A percentile compares a stretch with the other conserved stretches of the same genome.
Conservation (phyloP, 2,797 vertebrate genomes). For the Mormyrops attenuatus region DNA sequence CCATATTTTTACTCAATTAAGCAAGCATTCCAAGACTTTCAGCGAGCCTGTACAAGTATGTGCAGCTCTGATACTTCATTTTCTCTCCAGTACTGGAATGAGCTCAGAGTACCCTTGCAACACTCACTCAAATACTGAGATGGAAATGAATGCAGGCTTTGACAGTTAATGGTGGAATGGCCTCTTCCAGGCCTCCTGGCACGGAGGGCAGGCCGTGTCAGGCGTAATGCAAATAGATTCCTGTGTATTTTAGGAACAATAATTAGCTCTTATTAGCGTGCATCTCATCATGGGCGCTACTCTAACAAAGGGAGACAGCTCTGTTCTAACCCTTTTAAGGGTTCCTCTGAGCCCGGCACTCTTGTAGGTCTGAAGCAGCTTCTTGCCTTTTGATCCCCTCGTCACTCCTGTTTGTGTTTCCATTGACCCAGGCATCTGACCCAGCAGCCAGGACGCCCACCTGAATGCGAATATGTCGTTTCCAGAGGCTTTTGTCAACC, state of each 20-base stretch:
- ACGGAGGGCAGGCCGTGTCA: background rate
- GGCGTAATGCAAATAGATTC: slow-evolving; percentile 14
- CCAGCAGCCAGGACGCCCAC: background rate
- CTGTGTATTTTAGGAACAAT: slow-evolving; percentile 1
- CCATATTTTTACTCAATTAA: background rate
- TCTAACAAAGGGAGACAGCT: background rate
- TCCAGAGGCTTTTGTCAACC: background rate
- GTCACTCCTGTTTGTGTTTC: background rate
- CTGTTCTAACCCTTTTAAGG: slow-evolving; percentile 14
- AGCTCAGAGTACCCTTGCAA: background rate
- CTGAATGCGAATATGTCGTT: background rate
- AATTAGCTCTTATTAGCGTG: slow-evolving; percentile 18
- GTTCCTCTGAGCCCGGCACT: background rate
- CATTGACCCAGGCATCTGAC: background rate
- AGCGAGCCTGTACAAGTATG: background rate
- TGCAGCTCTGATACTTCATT: slow-evolving; percentile 21
- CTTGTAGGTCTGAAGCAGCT: background rate
- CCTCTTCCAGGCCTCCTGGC: background rate
- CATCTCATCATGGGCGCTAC: background rate
- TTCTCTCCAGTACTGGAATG: background rate
- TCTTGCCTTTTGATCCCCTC: background rate
- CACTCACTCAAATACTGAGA: background rate
- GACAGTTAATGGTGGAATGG: background rate
- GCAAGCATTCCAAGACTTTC: background rate
- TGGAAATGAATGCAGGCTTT: slow-evolving; percentile 4